Evolutionary conservation across 2,797 vertebrate genomes (phyloP).

Genomic region (Dendrocincla tyrannina): DNA sequence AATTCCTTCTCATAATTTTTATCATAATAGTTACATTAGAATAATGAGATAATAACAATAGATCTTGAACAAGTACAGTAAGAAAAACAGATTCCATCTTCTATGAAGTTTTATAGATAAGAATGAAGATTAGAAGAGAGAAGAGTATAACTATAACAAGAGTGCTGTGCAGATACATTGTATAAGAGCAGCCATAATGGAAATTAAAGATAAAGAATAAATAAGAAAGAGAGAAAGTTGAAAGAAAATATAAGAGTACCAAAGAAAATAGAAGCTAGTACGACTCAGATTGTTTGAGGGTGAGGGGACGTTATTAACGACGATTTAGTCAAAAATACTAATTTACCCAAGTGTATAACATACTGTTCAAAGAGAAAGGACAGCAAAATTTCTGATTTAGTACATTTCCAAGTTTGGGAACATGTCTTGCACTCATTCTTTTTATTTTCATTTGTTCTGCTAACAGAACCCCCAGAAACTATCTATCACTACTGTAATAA

Average conservation of each 20-base stretch:
- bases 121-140: not conserved
- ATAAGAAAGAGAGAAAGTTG: not conserved
- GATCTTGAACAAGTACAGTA: not conserved
- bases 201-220: constrained; percentile 5
- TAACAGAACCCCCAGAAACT: not conserved
- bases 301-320: not conserved
- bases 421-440: not conserved
- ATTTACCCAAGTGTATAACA: not conserved
- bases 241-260: not conserved
- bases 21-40: not conserved
- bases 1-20: not conserved
- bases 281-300: not conserved
- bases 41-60: not conserved
- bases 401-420: not conserved
- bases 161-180: not conserved
- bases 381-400: not conserved
- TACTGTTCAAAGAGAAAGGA: not conserved
- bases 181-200: not conserved
- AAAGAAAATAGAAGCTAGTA: not conserved
- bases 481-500: not conserved
- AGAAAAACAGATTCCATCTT: not conserved
- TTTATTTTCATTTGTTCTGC: not conserved
- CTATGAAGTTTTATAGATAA: not conserved
- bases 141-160: not conserved
- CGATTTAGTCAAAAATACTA: not conserved